phyloP scores from a whole-genome alignment of 2,888 invertebrate species.

The Lasiommata megera region DNA sequence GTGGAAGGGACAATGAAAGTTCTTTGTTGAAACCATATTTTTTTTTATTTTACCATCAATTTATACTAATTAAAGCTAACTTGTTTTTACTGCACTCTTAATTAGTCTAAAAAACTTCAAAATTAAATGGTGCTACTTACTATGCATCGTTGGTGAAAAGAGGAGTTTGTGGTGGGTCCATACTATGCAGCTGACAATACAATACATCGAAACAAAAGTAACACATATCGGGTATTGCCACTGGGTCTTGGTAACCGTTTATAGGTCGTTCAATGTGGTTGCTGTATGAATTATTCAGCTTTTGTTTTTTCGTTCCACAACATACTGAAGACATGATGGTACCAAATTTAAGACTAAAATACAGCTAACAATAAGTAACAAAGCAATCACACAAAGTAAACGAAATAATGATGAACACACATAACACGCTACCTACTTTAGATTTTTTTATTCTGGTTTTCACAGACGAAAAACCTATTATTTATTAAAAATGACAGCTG shows the following conservation, averaged over 20 bases:
- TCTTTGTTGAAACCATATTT: neutral
- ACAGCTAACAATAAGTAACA: conserved; percentile 46
- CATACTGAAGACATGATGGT: conserved; percentile 91
- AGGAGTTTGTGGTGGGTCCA: conserved; percentile 95
- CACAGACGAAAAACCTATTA: conserved; percentile 18
- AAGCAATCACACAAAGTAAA: conserved; percentile 56
- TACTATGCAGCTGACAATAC: conserved; percentile 95
- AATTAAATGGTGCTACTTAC: conserved; percentile 82
- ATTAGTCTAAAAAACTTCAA: neutral
- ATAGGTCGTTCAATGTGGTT: conserved; percentile 82
- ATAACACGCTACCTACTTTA: conserved; percentile 47
- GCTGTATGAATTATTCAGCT: conserved; percentile 86
- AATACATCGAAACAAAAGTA: conserved; percentile 99
- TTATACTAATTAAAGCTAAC: neutral
- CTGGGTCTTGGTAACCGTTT: conserved; percentile 78
- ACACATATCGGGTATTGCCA: conserved; percentile 97
- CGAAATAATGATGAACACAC: conserved; percentile 41
- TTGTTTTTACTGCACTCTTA: neutral
- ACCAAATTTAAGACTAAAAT: conserved; percentile 33
- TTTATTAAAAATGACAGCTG: neutral
- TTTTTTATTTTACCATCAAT: neutral
- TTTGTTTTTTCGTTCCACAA: conserved; percentile 96
- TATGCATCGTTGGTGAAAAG: conserved; percentile 97
- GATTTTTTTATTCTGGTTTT: conserved; percentile 41
- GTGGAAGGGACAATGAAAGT: conserved; percentile 7